Evolutionary conservation across 1,140 invertebrate genomes (phyloP).

Genomic region (Drosophila mayri): DNA sequence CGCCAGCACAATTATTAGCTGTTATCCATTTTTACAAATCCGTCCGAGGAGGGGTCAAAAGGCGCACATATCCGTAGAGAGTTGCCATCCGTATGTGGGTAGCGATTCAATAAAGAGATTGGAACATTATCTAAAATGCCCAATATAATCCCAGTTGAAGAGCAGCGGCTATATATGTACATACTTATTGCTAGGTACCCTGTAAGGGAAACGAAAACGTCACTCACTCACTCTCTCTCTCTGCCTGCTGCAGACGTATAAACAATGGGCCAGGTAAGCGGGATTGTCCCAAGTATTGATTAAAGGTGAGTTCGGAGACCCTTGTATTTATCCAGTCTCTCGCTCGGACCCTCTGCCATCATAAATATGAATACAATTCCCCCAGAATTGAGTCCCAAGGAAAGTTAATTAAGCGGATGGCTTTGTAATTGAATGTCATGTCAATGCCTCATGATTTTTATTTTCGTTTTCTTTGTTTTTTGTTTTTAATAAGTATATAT

Average conservation of each 20-base stretch:
- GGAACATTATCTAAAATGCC: background rate
- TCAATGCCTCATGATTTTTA: conserved; percentile 66
- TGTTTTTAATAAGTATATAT: conserved; percentile 70
- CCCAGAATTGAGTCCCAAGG: conserved; percentile 4
- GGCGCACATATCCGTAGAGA: conserved; percentile 20
- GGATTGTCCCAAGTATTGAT: conserved; percentile 24
- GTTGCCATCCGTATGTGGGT: conserved; percentile 7
- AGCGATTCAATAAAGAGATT: conserved; percentile 32
- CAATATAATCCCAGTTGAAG: background rate
- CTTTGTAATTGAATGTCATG: conserved; percentile 71
- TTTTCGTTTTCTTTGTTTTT: conserved; percentile 19
- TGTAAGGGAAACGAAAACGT: background rate
- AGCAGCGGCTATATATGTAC: background rate
- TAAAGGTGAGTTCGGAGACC: conserved; percentile 36
- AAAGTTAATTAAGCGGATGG: conserved; percentile 25
- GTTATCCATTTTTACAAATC: conserved; percentile 36
- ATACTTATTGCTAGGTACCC: conserved; percentile 1
- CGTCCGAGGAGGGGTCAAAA: conserved; percentile 5
- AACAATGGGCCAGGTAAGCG: background rate
- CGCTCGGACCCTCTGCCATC: conserved; percentile 1
- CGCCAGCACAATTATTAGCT: conserved; percentile 59
- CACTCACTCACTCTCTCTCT: background rate
- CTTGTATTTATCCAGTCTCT: background rate
- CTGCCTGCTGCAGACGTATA: conserved; percentile 28
- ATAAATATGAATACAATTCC: conserved; percentile 13